Evolutionary conservation across 1,140 invertebrate species (phyloP), one percentile per base, ranked within the genome.

Genomic region (Druon quercuslanigerum): DNA sequence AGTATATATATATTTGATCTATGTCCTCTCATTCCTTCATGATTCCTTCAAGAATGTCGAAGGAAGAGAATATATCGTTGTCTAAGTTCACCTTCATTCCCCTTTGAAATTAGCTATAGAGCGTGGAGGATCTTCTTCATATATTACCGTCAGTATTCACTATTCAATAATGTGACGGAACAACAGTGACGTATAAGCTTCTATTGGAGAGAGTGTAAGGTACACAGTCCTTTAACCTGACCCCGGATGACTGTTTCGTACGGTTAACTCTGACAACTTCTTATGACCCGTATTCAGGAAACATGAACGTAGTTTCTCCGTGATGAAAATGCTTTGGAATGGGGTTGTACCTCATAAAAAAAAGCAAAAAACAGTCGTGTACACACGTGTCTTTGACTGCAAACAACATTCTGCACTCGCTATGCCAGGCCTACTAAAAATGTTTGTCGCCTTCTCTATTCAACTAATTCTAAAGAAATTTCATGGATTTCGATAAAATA

Each of bases 281-380:
- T 66, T 66, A 66, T 66, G 60, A 66, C 60, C 60, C 60, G 60
- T 33, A 66, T 66, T 33, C 60, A 66, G 60, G 60, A 66, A 66
- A 66, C 60, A 66, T 40, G 25, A 46, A 66, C 60, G 25, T 66
- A 66, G 60, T 40, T 66, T 66, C 60, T 66, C 60, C n/a, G 14
- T 4, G 16, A 66, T 66, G 60, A 33, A 66, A 66, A 66, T 66
- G 60, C 60, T 33, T 66, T 66, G 46, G 60, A 66, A 66, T 66
- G 60, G 60, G 60, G 60, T 66, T 66, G 60, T 40, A 66, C 20
- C 14, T 25, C 60, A 66, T 66, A 66, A 66, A 66, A 66, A 66
- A 8, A 0, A 54, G 17, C 60, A 66, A 14, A 66, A 66, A 46
- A 66, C 60, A 33, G 60, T 66, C 33, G 60, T 66, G 25, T 33